phyloP scores from a whole-genome alignment of 2,888 invertebrate genomes.

The Ophion costatus region DNA sequence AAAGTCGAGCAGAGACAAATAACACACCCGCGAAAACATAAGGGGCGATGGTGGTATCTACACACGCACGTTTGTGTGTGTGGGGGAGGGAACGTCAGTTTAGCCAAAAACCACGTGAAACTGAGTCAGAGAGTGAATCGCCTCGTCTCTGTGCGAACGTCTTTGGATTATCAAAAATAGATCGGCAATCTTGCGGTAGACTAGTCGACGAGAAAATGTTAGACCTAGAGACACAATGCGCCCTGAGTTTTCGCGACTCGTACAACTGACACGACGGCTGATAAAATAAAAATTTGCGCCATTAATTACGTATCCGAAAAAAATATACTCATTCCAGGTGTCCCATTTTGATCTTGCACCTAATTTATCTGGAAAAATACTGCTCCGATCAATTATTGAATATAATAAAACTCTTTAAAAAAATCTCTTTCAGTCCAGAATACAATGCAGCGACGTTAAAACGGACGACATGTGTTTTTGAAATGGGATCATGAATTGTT shows the following conservation, averaged over 20 bases:
- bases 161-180: conserved; percentile 59
- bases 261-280: too few species aligned
- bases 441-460: too few species aligned
- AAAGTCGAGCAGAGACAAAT: neutral
- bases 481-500: too few species aligned
- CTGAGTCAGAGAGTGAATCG: conserved; percentile 52
- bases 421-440: too few species aligned
- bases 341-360: too few species aligned
- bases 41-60: neutral
- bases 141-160: conserved; percentile 36
- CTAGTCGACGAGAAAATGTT: conserved; percentile 15
- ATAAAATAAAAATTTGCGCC: too few species aligned
- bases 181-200: conserved; percentile 39
- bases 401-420: too few species aligned
- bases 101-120: conserved; percentile 30
- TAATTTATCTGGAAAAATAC: too few species aligned
- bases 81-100: conserved; percentile 3
- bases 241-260: neutral
- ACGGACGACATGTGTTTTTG: too few species aligned
- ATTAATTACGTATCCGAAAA: too few species aligned
- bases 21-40: neutral
- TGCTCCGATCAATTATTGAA: too few species aligned
- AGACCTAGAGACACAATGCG: conserved; percentile 17
- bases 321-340: too few species aligned
- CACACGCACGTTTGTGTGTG: neutral